A percentile compares a stretch with the other conserved stretches of the same genome.
Evolutionary conservation across 2,888 invertebrate species (phyloP).

Genomic region (Perithous albicinctus): DNA sequence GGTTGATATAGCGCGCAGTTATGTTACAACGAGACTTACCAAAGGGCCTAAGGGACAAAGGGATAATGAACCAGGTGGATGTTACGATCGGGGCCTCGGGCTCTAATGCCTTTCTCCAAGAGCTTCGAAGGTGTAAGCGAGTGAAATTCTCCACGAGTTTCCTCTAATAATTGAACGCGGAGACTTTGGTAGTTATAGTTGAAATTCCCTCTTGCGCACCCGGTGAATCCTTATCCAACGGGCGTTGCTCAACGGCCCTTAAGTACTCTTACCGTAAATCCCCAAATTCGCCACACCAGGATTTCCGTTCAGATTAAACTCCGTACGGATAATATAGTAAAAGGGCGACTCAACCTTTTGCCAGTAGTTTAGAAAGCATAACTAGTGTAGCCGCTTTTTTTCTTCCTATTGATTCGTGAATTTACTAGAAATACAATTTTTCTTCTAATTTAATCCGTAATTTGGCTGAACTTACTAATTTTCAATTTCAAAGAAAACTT

Average conservation of each 20-base stretch:
- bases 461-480: too few species aligned
- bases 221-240: constrained; percentile 20
- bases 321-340: background rate
- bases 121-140: constrained; percentile 26
- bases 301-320: background rate
- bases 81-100: constrained; percentile 15
- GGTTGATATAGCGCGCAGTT: too few species aligned
- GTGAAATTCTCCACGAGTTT: constrained; percentile 26
- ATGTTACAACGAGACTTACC: background rate
- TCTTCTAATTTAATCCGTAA: background rate
- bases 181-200: background rate
- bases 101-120: background rate
- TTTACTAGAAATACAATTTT: background rate
- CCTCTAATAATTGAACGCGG: constrained; percentile 20
- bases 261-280: constrained; percentile 15
- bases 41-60: background rate
- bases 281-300: background rate
- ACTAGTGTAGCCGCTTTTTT: background rate
- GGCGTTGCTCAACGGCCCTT: constrained; percentile 12
- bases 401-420: too few species aligned
- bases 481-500: too few species aligned
- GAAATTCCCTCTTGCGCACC: background rate
- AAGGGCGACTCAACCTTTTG: background rate
- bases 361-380: background rate
- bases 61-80: constrained; percentile 4